Base-by-base conservation (phyloP, 1,140 invertebrate species). In the Musca domestica region DNA sequence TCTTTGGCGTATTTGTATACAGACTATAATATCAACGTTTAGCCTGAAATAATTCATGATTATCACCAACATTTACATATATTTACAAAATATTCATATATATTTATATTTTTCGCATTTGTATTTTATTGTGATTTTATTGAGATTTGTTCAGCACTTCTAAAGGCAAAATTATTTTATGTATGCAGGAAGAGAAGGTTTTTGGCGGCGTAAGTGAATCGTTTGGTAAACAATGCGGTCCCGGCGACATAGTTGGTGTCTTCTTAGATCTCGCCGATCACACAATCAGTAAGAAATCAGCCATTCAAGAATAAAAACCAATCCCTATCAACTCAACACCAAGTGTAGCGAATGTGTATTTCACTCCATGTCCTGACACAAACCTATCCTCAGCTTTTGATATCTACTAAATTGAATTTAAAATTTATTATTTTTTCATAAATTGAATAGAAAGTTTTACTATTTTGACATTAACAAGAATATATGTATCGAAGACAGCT, bases 221-320 rank as follows among this genome's bases (percentile, higher is more conserved):
- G 68, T 98, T 96, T 84, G 95, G 95, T 81, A 95, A 95, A 86
- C 92, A 94, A 85, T 97, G 95, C 94, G 90, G 93, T 83, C 89
- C 94, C 77, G 93, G 92, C 77, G 95, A 97, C 86, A 92, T 96
- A 82, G 93, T 97, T 78, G 95, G 95, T 71, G 95, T 96, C 76
- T 96, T 96, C 87, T 90, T 97, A 83, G 95, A 98, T 88, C 87
- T 97, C 81, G 93, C 95, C 87, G 95, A 97, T 87, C 91, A 92
- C 82, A 97, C 95, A 77, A 95, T 98, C 88, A 96, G 94, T 95
- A 94, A 93, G 91, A 87, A 66, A 65, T 41, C 30, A 47, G 49
- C 20, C 48, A 25, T 72, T 58, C 15, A 41, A 67, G 23, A 25
- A 41, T 22, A 47, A 67, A 58, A 67, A 58, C 12, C 27, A 69